phyloP scores from a whole-genome alignment of 1,140 invertebrate genomes.

The Vanessa tameamea region DNA sequence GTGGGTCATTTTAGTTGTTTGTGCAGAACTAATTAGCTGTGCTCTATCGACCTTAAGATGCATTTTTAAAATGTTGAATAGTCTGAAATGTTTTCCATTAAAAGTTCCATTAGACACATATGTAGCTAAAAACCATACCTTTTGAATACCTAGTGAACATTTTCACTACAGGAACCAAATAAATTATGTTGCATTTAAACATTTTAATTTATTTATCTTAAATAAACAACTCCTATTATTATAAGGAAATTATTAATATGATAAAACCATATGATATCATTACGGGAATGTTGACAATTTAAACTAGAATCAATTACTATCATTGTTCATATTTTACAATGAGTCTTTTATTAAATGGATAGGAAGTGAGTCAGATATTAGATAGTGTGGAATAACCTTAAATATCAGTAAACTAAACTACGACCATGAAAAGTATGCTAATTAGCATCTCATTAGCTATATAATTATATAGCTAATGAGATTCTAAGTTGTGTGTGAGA shows the following conservation, averaged over 20 bases:
- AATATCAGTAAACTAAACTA: slow-evolving; percentile 26
- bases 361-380: slow-evolving; percentile 36
- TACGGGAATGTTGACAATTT: not conserved
- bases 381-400: slow-evolving; percentile 34
- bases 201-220: not conserved
- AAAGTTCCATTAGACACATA: too few species aligned
- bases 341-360: slow-evolving; percentile 19
- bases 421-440: slow-evolving; percentile 58
- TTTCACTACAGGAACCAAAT: too few species aligned
- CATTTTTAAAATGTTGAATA: too few species aligned
- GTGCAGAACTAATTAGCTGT: too few species aligned
- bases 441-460: too few species aligned
- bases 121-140: too few species aligned
- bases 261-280: not conserved
- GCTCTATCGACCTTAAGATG: too few species aligned
- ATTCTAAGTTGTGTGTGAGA: slow-evolving; percentile 16
- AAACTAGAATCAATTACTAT: slow-evolving; percentile 20
- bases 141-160: too few species aligned
- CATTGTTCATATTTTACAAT: slow-evolving; percentile 11
- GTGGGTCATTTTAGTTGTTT: too few species aligned
- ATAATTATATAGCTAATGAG: slow-evolving; percentile 57
- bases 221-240: too few species aligned
- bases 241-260: too few species aligned
- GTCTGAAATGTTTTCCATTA: too few species aligned
- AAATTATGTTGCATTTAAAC: not conserved